Evolutionary conservation across 2,113 vertebrate genomes (phyloP).

Genomic region (Corapipo altera): DNA sequence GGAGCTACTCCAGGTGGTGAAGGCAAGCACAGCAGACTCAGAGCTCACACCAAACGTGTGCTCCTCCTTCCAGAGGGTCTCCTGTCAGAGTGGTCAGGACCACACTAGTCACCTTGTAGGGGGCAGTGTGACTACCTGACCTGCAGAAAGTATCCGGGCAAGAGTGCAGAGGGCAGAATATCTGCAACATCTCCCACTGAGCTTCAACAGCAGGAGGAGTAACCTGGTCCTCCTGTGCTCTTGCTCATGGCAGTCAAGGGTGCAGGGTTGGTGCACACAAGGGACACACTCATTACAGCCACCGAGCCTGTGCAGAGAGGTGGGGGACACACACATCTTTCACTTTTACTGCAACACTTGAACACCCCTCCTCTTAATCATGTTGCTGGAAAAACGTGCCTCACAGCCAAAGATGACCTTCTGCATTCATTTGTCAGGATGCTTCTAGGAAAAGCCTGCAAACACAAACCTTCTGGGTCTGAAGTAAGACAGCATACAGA

Average conservation of each 20-base stretch:
- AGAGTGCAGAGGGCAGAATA: neutral
- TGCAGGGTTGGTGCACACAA: neutral
- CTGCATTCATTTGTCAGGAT: neutral
- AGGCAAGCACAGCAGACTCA: neutral
- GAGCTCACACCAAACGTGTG: neutral
- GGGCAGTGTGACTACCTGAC: neutral
- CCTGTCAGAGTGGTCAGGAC: neutral
- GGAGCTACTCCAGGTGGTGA: neutral
- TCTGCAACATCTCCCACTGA: neutral
- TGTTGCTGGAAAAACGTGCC: rapidly evolving
- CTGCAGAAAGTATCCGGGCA: neutral
- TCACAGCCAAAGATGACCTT: neutral
- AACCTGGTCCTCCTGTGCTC: neutral
- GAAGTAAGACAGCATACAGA: neutral
- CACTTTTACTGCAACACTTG: neutral
- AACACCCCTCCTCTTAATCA: neutral
- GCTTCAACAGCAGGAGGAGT: neutral
- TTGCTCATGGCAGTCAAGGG: neutral
- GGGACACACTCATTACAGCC: rapidly evolving
- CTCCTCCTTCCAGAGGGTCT: neutral
- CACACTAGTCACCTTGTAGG: neutral
- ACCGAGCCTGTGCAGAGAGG: neutral
- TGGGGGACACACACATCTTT: neutral
- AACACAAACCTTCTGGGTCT: neutral
- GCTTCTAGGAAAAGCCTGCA: neutral